phyloP scores from a whole-genome alignment of 1,140 invertebrate species.

The Diprion similis region DNA sequence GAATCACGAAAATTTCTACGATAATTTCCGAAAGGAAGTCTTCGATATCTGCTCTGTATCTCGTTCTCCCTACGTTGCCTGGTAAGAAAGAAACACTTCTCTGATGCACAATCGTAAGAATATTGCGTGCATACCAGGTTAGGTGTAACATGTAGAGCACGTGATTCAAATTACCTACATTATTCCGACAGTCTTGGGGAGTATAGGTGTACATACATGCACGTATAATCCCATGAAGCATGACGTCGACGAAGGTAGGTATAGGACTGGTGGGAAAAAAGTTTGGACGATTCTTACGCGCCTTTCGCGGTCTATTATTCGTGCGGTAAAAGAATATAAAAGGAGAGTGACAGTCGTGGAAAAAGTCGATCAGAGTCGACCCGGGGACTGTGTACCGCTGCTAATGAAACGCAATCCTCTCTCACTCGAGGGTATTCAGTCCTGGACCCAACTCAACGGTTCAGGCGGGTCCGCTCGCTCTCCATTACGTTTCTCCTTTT shows the following conservation, averaged over 20 bases:
- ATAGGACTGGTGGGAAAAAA: neutral
- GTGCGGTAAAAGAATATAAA: neutral
- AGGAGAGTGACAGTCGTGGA: slow-evolving; percentile 4
- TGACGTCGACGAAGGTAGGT: neutral
- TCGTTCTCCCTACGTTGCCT: too few relatives aligned
- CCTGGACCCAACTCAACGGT: neutral
- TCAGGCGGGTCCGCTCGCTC: neutral
- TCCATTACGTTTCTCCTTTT: neutral
- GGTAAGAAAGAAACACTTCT: too few relatives aligned
- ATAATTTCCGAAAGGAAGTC: too few relatives aligned
- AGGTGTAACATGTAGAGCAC: too few relatives aligned
- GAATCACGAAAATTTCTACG: too few relatives aligned
- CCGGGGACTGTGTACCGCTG: neutral
- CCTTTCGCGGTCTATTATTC: slow-evolving; percentile 3
- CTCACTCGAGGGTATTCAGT: neutral
- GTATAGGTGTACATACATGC: too few relatives aligned
- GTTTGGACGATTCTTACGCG: neutral
- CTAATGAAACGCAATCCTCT: neutral
- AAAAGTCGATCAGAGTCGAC: slow-evolving; percentile 2
- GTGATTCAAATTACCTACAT: too few relatives aligned
- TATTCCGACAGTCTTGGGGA: too few relatives aligned
- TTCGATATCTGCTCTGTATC: too few relatives aligned
- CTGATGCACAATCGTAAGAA: too few relatives aligned
- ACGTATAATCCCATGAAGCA: neutral
- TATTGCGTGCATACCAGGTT: too few relatives aligned